Evolutionary conservation across 2,113 vertebrate genomes (phyloP).

Genomic region (Pterocles gutturalis): DNA sequence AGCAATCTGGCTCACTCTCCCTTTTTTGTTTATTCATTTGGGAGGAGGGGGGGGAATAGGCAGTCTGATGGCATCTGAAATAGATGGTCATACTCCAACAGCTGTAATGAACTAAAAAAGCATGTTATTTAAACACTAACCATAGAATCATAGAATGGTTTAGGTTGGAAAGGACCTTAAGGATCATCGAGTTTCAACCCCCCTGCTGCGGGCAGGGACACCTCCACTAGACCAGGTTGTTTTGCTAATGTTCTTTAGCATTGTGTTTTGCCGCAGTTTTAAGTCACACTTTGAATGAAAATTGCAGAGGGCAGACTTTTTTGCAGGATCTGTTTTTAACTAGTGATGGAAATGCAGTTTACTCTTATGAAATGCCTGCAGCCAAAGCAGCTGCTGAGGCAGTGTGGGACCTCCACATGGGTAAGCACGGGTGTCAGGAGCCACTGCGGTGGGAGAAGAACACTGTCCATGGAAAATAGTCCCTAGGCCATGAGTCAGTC

Average conservation of each 20-base stretch:
- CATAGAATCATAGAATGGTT: too few species aligned
- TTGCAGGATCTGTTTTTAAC: not conserved
- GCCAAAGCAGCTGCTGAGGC: not conserved
- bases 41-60: not conserved
- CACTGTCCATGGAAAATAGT: not conserved
- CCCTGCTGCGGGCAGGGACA: too few species aligned
- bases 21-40: not conserved
- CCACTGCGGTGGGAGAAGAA: not conserved
- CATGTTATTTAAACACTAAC: not conserved
- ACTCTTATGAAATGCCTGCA: not conserved
- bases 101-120: not conserved
- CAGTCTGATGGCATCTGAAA: not conserved
- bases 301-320: not conserved
- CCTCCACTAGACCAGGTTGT: too few species aligned
- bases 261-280: not conserved
- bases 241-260: not conserved
- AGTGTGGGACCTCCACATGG: slow-evolving; percentile 20
- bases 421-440: not conserved
- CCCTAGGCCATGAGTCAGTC: not conserved
- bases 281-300: not conserved
- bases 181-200: too few species aligned
- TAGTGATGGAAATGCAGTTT: not conserved
- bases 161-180: too few species aligned
- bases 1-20: not conserved
- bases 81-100: not conserved